Percentiles rank a stretch among this genome's conserved stretches.
Conservation (phyloP, 2,113 vertebrate species). For the Plecturocebus donacophilus region DNA sequence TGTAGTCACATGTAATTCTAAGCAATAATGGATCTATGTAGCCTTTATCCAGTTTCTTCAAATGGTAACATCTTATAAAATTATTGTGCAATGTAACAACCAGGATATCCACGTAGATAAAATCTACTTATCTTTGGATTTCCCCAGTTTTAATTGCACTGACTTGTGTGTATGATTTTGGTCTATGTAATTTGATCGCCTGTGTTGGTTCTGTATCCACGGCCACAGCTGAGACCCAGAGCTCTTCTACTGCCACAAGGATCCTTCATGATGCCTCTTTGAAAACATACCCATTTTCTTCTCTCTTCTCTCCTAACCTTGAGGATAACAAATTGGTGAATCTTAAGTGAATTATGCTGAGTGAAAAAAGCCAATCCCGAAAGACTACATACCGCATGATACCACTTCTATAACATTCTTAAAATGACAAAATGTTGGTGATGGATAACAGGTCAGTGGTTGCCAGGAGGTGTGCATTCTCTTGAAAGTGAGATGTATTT, state of each 20-base stretch:
- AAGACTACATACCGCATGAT: neutral
- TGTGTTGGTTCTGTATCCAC: neutral
- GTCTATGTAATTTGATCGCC: neutral
- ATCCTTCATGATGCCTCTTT: neutral
- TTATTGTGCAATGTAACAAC: neutral
- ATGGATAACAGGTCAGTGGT: neutral
- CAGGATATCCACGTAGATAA: neutral
- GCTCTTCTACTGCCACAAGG: neutral
- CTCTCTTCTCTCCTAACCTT: neutral
- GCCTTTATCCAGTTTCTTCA: neutral
- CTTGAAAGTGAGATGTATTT: constrained; percentile 26
- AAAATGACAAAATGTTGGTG: neutral
- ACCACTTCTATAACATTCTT: neutral
- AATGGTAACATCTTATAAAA: neutral
- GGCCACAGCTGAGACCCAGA: neutral
- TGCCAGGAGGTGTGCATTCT: neutral
- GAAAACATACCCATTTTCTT: neutral
- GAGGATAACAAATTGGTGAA: neutral
- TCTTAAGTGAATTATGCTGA: neutral
- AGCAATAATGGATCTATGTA: neutral
- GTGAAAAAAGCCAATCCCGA: neutral
- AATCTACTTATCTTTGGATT: neutral
- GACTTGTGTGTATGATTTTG: neutral
- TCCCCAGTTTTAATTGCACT: neutral
- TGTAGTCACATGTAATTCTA: neutral